Conservation (phyloP, 2,888 invertebrate genomes). For the Dyspetes luteomarginatus region DNA sequence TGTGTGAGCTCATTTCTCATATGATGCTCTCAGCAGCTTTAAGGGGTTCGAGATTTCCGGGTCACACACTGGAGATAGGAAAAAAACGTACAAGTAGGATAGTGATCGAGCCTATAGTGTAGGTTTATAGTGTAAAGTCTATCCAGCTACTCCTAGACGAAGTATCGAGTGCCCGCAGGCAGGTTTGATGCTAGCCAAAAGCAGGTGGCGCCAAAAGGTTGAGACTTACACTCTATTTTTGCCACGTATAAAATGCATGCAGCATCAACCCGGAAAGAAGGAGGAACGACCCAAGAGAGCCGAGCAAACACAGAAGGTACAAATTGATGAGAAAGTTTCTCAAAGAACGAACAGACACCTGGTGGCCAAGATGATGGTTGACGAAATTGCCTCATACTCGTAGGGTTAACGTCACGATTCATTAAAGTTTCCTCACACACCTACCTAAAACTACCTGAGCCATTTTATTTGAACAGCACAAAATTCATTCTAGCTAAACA, state of each 20-base stretch:
- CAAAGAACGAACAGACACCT: constrained; percentile 19
- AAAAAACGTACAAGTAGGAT: constrained; percentile 26
- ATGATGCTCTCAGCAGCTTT: background rate
- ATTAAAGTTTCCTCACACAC: too few relatives aligned
- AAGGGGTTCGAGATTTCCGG: constrained; percentile 9
- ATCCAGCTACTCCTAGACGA: constrained; percentile 13
- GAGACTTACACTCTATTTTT: constrained; percentile 36
- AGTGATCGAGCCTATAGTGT: constrained; percentile 23
- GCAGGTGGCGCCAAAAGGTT: constrained; percentile 6
- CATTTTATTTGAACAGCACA: too few relatives aligned
- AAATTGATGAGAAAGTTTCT: constrained; percentile 49
- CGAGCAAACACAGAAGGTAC: constrained; percentile 43
- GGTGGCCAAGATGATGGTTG: background rate
- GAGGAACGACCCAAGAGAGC: constrained; percentile 17
- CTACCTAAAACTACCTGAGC: too few relatives aligned
- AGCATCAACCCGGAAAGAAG: constrained; percentile 40
- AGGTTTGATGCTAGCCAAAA: background rate
- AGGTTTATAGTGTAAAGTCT: background rate
- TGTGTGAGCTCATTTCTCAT: background rate
- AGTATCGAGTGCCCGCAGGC: constrained; percentile 32
- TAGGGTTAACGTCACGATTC: too few relatives aligned
- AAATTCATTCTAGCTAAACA: too few relatives aligned
- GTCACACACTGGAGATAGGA: constrained; percentile 34
- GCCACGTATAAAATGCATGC: constrained; percentile 45
- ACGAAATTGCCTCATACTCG: constrained; percentile 18